Conservation (phyloP, 2,113 vertebrate species). For the Indri indri region DNA sequence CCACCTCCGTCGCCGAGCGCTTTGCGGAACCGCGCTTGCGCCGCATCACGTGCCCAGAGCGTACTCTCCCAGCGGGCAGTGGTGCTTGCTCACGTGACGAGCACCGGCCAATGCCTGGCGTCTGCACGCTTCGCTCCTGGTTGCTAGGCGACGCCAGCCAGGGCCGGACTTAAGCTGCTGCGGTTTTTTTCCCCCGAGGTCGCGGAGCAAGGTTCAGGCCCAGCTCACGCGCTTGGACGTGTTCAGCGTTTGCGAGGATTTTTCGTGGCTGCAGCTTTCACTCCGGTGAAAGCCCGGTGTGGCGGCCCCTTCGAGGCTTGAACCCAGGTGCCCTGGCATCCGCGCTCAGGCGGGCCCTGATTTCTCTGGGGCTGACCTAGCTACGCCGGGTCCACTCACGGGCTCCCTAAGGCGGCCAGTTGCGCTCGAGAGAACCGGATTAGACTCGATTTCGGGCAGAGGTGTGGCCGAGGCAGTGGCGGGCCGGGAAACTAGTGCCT, state of each 20-base stretch:
- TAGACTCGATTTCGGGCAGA: background rate
- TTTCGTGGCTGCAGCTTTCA: too few relatives aligned
- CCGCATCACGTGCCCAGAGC: background rate
- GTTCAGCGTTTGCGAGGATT: fast-evolving
- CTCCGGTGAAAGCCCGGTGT: fast-evolving
- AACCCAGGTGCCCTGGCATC: too few relatives aligned
- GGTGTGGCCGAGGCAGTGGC: background rate
- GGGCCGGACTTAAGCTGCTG: fast-evolving
- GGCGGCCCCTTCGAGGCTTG: background rate
- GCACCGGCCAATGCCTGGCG: background rate
- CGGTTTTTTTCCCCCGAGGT: fast-evolving
- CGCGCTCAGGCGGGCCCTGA: too few relatives aligned
- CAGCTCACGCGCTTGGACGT: fast-evolving
- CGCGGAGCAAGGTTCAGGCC: fast-evolving
- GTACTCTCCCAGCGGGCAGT: fast-evolving
- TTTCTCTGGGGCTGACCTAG: background rate
- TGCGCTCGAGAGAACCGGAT: background rate
- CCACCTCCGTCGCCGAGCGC: fast-evolving
- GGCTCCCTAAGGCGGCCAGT: background rate
- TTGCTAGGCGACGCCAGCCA: conserved; percentile 48
- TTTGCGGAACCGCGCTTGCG: background rate
- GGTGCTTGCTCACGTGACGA: background rate
- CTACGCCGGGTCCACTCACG: too few relatives aligned
- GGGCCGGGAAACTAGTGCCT: background rate
- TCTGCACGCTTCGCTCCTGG: background rate